phyloP scores from a whole-genome alignment of 30 jellyfish, hydroid and myxozoan genomes.

The Clytia hemisphaerica region DNA sequence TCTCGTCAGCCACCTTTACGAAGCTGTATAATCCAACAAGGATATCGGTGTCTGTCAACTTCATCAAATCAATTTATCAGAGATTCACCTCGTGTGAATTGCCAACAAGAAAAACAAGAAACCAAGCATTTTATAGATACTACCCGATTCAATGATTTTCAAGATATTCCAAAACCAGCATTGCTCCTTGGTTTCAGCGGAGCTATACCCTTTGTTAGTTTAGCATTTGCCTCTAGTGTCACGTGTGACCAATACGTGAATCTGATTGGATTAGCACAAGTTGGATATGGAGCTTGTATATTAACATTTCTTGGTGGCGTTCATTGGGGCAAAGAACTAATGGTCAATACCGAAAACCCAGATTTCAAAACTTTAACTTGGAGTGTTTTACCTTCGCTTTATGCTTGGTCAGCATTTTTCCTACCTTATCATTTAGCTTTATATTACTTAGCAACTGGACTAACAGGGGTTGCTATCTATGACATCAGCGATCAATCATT shows the following conservation, averaged over 20 bases:
- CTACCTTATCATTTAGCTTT: constrained; percentile 7
- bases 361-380: not conserved
- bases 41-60: too few species aligned
- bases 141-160: too few species aligned
- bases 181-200: constrained; percentile 12
- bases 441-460: constrained; percentile 13
- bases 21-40: too few species aligned
- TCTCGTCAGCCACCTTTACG: too few species aligned
- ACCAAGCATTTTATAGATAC: too few species aligned
- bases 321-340: constrained; percentile 28
- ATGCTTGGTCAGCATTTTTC: constrained; percentile 20
- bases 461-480: not conserved
- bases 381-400: constrained; percentile 17
- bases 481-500: not conserved
- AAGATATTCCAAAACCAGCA: constrained; percentile 17
- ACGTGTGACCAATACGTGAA: not conserved
- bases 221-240: constrained; percentile 11
- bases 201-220: constrained; percentile 12
- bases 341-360: not conserved
- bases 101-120: too few species aligned
- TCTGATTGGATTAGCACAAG: constrained; percentile 18
- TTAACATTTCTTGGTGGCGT: constrained; percentile 31
- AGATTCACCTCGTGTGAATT: too few species aligned
- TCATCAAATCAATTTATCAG: too few species aligned
- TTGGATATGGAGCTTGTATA: constrained; percentile 18